Base-by-base conservation (phyloP, 1,140 invertebrate genomes). In the Dendroctonus valens region DNA sequence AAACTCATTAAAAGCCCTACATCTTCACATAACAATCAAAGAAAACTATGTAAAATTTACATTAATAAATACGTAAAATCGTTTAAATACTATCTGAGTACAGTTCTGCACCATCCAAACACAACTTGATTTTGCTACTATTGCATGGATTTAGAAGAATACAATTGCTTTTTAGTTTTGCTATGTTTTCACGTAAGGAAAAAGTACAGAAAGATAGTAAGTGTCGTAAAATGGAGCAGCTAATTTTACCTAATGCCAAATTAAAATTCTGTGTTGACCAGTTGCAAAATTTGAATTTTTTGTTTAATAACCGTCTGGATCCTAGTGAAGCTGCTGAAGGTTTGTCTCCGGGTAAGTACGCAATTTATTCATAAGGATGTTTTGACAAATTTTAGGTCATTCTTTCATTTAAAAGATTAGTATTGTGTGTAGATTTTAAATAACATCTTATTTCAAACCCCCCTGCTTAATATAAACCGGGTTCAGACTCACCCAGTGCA, bases 231-330 rank as follows among this genome's bases (percentile, higher is more conserved):
- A 52, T 75, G 59, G 74, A 77, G 53, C 72, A 74, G 40, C 41
- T 76, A 49, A 49, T 74, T 3, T 51, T 77, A 55, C 70, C 69
- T 7, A 73, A 70, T 51, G 70, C 75, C 40, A 77, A 75, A 52
- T 64, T 78, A 49, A 75, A 74, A 51, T 76, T 78, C 63, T 75
- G 71, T 51, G 60, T 70, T 1, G 75, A 78, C 38, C 76, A 78
- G 58, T 64, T 78, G 65, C 76, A 76, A 53, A 76, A 77, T 69
- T 68, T 78, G 52, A 78, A 78, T 61, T 77, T 69, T 59, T 73
- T 76, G 6, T 75, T 78, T 59, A 65, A 72, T n/a, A 75, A 70
- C 53, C 70, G 72, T 41, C 41, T 74, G 59, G 69, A 72, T 42
- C 37, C 65, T 7, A 54, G 51, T 15, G 54, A 48, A 6, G 5